Conservation (phyloP, 23 tunicate genomes). For the Trididemnum clinides region DNA sequence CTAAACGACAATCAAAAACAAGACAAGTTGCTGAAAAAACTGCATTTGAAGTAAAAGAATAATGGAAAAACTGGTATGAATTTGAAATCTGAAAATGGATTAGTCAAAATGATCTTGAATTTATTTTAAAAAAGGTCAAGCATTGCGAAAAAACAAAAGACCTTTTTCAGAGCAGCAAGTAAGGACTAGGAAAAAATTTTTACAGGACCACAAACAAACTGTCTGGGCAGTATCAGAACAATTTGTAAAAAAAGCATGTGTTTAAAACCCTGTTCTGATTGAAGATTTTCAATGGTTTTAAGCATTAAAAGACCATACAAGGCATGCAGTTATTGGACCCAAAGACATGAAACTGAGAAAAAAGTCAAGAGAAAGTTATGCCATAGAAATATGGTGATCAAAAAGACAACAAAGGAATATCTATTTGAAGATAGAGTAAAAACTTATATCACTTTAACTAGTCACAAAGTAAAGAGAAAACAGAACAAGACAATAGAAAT, state of each 20-base stretch:
- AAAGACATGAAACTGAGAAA: not conserved
- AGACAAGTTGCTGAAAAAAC: not conserved
- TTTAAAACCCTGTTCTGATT: not conserved
- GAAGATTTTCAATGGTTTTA: not conserved
- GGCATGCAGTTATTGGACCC: not conserved
- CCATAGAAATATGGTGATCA: not conserved
- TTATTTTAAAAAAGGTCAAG: not conserved
- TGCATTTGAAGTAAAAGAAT: not conserved
- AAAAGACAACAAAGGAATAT: not conserved
- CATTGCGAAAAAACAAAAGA: not conserved
- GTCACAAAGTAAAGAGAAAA: not conserved
- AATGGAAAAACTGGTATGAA: not conserved
- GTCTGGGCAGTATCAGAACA: not conserved
- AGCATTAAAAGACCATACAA: not conserved
- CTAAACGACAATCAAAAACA: not conserved
- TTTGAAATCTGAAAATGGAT: not conserved
- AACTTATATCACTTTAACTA: not conserved
- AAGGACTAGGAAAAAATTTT: too few relatives aligned
- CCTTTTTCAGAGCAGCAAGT: not conserved
- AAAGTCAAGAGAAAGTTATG: not conserved
- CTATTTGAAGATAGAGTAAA: not conserved
- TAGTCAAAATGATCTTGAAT: not conserved
- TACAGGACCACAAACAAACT: too few relatives aligned
- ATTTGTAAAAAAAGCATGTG: not conserved
- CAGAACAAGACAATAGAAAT: not conserved